These are phyloP conservation scores for Hypanus sabinus DNA, from an alignment of 2,113 vertebrate species.

Conservation along the genomic window DNA sequence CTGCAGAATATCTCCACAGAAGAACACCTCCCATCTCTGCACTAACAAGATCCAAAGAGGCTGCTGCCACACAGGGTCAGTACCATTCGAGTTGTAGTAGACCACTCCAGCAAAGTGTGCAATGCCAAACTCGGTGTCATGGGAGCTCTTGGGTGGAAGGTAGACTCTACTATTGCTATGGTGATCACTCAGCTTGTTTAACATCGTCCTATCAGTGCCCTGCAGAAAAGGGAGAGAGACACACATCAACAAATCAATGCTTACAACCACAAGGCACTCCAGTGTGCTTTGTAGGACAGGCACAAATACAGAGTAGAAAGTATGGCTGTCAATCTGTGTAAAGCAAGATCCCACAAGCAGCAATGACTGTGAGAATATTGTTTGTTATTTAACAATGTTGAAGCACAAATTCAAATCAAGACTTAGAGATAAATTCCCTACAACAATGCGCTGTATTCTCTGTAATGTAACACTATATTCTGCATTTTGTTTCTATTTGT, in stretches of 20 bases:
- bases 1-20: neutral
- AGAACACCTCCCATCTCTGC: neutral
- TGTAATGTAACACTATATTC: no score
- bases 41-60: neutral
- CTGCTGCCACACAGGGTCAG: neutral
- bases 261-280: neutral
- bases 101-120: slow-evolving; percentile 84
- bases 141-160: slow-evolving; percentile 70
- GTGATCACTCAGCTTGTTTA: slow-evolving; percentile 71
- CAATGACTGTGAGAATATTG: no score
- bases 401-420: no score
- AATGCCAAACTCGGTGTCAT: slow-evolving; percentile 79
- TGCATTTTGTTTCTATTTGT: no score
- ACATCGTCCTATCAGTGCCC: slow-evolving; percentile 84
- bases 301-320: neutral
- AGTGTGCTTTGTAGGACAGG: neutral
- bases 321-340: neutral
- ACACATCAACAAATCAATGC: no score
- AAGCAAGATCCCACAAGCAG: neutral
- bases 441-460: no score
- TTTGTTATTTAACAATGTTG: no score
- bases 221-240: slow-evolving; percentile 44
- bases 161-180: slow-evolving; percentile 72
- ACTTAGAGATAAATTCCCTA: no score
- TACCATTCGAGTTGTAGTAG: slow-evolving; percentile 81